Evolutionary conservation across 1,140 invertebrate species (phyloP).

Genomic region (Caenorhabditis tropicalis): DNA sequence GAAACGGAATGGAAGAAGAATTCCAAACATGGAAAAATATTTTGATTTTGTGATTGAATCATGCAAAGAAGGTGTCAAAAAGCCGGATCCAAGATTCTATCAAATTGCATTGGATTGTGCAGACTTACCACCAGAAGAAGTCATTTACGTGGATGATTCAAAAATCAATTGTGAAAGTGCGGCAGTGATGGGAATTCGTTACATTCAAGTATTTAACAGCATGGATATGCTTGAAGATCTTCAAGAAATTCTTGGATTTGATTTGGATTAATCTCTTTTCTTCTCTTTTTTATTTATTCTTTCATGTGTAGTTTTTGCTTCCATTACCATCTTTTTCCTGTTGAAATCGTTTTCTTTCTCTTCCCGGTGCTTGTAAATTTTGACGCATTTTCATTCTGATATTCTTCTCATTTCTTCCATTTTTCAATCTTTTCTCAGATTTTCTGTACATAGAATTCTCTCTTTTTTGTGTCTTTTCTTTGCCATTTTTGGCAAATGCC

Average conservation of each 20-base stretch:
- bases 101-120: constrained; percentile 22
- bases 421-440: neutral
- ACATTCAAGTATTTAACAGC: constrained; percentile 33
- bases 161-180: constrained; percentile 39
- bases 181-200: neutral
- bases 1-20: constrained; percentile 9
- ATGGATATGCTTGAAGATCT: constrained; percentile 43
- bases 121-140: constrained; percentile 10
- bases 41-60: constrained; percentile 31
- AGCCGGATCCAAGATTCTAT: constrained; percentile 38
- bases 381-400: constrained; percentile 32
- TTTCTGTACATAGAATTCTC: neutral
- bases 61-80: constrained; percentile 38
- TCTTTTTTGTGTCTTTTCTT: neutral
- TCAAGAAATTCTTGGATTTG: constrained; percentile 42
- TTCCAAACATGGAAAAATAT: constrained; percentile 42
- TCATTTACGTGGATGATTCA: constrained; percentile 35
- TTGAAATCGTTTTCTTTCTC: neutral
- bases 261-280: neutral
- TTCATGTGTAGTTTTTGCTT: neutral
- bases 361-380: constrained; percentile 35
- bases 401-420: neutral
- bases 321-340: neutral
- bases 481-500: constrained; percentile 30
- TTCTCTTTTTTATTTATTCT: neutral